phyloP scores from a whole-genome alignment of 2,888 invertebrate genomes.

The Acholoe squamosa region DNA sequence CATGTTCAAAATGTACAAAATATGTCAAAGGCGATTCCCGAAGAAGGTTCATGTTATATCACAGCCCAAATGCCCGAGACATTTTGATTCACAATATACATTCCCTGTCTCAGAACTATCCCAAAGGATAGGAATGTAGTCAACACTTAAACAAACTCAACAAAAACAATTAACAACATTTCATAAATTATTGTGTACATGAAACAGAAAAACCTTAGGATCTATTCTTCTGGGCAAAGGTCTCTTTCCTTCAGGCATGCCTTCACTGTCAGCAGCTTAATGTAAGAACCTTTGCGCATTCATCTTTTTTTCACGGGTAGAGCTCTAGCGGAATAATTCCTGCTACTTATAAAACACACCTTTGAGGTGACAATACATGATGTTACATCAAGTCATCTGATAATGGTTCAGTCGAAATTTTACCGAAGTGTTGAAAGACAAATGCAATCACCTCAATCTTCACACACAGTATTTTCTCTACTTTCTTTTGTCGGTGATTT shows the following conservation, averaged over 20 bases:
- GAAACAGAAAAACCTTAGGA: neutral
- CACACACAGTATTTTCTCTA: no score
- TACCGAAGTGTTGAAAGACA: no score
- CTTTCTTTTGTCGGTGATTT: no score
- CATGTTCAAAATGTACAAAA: neutral
- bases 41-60: neutral
- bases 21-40: neutral
- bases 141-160: conserved; percentile 3
- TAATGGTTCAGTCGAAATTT: no score
- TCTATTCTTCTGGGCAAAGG: neutral
- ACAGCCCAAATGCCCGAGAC: conserved; percentile 18
- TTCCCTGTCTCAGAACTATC: conserved; percentile 10
- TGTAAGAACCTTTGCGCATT: neutral
- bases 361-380: no score
- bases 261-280: neutral
- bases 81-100: conserved; percentile 7
- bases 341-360: no score
- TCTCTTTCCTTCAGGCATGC: neutral
- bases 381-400: no score
- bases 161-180: conserved; percentile 15
- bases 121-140: conserved; percentile 8
- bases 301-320: neutral
- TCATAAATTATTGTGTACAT: neutral
- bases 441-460: no score
- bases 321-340: neutral